Evolutionary conservation across 1,140 invertebrate genomes (phyloP).

Genomic region (Andricus grossulariae): DNA sequence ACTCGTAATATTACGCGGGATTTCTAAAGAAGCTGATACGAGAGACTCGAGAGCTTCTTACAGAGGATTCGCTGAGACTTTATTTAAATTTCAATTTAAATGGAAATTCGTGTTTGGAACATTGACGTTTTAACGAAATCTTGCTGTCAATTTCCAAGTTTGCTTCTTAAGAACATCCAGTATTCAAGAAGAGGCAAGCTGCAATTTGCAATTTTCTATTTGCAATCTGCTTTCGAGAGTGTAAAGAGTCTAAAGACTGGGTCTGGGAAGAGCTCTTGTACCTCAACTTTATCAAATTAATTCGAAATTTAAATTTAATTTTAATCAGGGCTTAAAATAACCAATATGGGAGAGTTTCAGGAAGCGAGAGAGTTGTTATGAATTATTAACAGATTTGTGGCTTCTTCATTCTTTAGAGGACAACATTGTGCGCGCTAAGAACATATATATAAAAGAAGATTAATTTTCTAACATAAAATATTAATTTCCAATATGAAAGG

Average conservation of each 20-base stretch:
- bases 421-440: too few species aligned
- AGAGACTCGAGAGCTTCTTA: conserved; percentile 14
- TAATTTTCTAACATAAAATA: too few species aligned
- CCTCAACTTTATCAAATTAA: background rate
- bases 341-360: background rate
- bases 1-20: conserved; percentile 7
- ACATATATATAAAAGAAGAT: too few species aligned
- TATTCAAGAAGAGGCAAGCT: conserved; percentile 15
- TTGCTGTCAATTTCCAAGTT: conserved; percentile 21
- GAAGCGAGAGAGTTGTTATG: background rate
- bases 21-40: conserved; percentile 18
- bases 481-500: too few species aligned
- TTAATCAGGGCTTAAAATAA: background rate
- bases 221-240: background rate
- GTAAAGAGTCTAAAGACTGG: background rate
- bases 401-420: too few species aligned
- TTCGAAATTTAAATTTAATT: conserved; percentile 5
- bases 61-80: conserved; percentile 10
- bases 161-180: conserved; percentile 5
- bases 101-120: conserved; percentile 20
- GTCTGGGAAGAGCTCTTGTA: background rate
- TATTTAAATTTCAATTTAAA: conserved; percentile 32
- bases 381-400: too few species aligned
- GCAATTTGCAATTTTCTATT: conserved; percentile 1
- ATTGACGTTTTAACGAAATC: conserved; percentile 26